Conservation (phyloP, 2,113 vertebrate species). For the Phodopus roborovskii region DNA sequence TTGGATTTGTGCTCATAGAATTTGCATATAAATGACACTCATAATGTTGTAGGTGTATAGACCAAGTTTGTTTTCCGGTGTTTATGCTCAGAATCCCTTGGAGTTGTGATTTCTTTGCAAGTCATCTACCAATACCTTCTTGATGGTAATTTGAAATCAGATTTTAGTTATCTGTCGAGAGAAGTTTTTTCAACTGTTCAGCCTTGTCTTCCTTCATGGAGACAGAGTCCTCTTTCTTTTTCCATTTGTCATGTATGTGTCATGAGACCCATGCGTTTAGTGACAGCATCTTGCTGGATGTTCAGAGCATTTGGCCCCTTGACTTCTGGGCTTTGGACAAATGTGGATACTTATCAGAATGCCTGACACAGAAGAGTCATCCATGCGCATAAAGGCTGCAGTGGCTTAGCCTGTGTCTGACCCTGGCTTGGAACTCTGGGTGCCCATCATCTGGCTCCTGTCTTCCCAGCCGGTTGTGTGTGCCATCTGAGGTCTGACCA, state of each 20-base stretch:
- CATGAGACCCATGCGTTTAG: not conserved
- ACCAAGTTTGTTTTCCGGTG: not conserved
- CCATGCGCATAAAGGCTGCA: not conserved
- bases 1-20: not conserved
- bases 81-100: constrained; percentile 12
- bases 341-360: not conserved
- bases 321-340: not conserved
- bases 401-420: not conserved
- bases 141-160: not conserved
- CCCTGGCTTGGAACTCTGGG: not conserved
- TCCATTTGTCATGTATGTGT: not conserved
- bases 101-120: not conserved
- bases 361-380: not conserved
- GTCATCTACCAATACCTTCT: not conserved
- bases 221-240: not conserved
- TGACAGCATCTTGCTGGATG: not conserved
- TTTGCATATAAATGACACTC: not conserved
- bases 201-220: not conserved
- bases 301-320: not conserved
- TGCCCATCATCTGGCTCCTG: not conserved
- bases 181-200: not conserved
- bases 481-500: not conserved
- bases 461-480: not conserved
- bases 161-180: not conserved
- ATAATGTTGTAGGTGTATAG: no score